Base-by-base conservation (phyloP, 1,140 invertebrate species). In the Anadara kagoshimensis region DNA sequence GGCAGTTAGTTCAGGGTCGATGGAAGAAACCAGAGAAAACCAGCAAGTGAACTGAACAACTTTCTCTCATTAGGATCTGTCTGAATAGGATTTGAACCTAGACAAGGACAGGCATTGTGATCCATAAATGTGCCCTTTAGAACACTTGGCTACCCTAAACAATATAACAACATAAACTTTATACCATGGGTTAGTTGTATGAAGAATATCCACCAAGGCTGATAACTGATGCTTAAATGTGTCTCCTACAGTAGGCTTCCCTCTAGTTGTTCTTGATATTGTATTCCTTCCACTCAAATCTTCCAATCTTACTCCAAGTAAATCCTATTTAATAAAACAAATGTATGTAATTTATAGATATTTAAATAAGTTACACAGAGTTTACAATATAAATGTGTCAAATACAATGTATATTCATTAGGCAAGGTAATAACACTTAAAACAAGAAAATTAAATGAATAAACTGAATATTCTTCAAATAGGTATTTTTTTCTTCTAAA, bases 231-330 rank as follows among this genome's bases (percentile, higher is more conserved):
- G 93, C 57, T 97, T 92, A 85, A 98, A 98, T 0, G 95, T 95
- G 88, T 98, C 97, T 58, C 95, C 95, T 3, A 98, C 95, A 0
- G 96, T 98, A 0, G 95, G 95, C 86, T 96, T 95, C 0, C 95
- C 95, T 89, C 97, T 96, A 18, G 94, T 94, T 0, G 96, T 97
- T 0, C 95, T 90, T 11, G 95, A 94, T 75, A 95, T 93, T 0
- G 95, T 96, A 7, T 86, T 78, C 76, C 86, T 64, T 79, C 89
- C 89, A 89, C 90, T 73, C 78, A 87, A 71, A 59, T 85, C 84
- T n/a, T 91, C 89, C 41, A 90, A 85, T 36, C 90, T 88, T 26
- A 86, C 92, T 67, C 83, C 92, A 79, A 88, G 86, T 26, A 92
- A 85, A 73, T 93, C 92, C 92, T 93, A 74, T 36, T 36, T 0